A percentile compares a stretch with the other conserved stretches of the same genome.
These are phyloP conservation scores for Coelopa frigida DNA, from an alignment of 1,140 invertebrate genomes.

Conservation along the genomic window DNA sequence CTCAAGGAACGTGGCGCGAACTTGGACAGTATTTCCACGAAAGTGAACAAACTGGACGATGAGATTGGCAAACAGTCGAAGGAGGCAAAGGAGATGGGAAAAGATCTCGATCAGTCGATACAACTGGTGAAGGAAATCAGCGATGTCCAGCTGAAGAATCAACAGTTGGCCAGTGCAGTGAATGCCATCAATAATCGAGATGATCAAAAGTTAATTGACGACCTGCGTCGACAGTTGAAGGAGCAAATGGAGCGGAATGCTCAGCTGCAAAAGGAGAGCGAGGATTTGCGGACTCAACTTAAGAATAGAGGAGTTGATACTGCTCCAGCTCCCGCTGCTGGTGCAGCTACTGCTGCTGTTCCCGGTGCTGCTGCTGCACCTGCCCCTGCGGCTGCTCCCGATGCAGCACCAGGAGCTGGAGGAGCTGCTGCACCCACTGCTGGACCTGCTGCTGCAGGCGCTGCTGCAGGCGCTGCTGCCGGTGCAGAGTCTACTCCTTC, in stretches of 20 bases:
- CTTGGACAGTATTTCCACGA: conserved; percentile 4
- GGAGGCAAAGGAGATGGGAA: conserved; percentile 4
- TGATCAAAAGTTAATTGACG: conserved; percentile 17
- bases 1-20: neutral
- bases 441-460: neutral
- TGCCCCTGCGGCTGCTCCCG: neutral
- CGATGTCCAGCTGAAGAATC: conserved; percentile 12
- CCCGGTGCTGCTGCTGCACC: neutral
- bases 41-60: conserved; percentile 5
- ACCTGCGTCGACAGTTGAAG: conserved; percentile 20
- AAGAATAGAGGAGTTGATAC: neutral
- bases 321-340: neutral
- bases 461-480: neutral
- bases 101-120: conserved; percentile 7
- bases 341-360: neutral
- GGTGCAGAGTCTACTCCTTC: neutral
- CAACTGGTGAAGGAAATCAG: conserved; percentile 12
- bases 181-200: conserved; percentile 11
- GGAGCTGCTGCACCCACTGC: neutral
- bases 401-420: neutral
- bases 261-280: conserved; percentile 3
- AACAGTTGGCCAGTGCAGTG: conserved; percentile 7
- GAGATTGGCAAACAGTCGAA: neutral
- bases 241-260: conserved; percentile 19
- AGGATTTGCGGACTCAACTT: neutral